Percentiles rank a stretch among this genome's conserved stretches.
phyloP scores from a whole-genome alignment of 2,888 invertebrate species.

The Microctonus brassicae region DNA sequence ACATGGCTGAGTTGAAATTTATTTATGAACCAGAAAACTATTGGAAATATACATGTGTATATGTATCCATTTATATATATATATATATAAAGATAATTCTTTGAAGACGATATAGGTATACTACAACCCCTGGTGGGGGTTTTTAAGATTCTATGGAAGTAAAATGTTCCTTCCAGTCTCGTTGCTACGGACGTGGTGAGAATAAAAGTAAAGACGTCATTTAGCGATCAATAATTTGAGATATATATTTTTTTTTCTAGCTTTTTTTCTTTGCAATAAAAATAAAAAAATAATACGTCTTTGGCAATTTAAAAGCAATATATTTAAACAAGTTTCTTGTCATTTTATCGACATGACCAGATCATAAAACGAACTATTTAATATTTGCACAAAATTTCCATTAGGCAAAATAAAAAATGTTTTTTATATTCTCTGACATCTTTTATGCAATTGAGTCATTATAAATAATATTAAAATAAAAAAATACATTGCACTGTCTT shows the following conservation, averaged over 20 bases:
- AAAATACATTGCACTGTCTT: background rate
- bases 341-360: too few relatives aligned
- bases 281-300: too few relatives aligned
- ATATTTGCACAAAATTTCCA: too few relatives aligned
- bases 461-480: background rate
- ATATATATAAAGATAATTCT: background rate
- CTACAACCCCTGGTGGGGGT: slow-evolving; percentile 7
- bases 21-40: background rate
- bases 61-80: background rate
- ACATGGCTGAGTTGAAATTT: background rate
- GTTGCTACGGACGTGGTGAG: slow-evolving; percentile 16
- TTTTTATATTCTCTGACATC: too few relatives aligned
- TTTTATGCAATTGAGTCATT: background rate
- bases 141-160: slow-evolving; percentile 19
- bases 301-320: too few relatives aligned
- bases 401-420: too few relatives aligned
- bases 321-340: too few relatives aligned
- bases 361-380: too few relatives aligned
- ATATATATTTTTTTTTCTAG: background rate
- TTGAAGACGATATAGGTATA: background rate
- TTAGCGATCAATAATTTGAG: background rate
- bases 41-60: slow-evolving; percentile 18
- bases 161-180: background rate
- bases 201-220: background rate
- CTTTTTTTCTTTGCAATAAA: background rate